Evolutionary conservation across 1,140 invertebrate species (phyloP), one percentile per base, ranked within the genome.

Genomic region (Drosophila pruinosa): DNA sequence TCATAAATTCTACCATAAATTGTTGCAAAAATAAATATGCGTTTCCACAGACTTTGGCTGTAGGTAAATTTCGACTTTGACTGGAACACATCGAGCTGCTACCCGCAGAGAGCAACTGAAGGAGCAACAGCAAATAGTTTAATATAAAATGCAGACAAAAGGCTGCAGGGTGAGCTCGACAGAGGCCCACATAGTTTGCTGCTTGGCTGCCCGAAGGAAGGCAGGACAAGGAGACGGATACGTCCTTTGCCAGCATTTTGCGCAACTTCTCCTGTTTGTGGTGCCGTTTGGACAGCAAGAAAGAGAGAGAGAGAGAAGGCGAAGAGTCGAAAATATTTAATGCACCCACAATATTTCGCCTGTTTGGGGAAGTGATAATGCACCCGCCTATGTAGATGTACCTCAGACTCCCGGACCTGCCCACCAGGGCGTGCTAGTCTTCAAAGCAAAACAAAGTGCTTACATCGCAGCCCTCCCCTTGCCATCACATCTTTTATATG

Each of bases 91-190:
- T 54, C 28, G 7, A 31, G 34, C 75, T 63, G 57, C 45, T 43
- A 54, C 26, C 41, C 43, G 56, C 45, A 24, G 39, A 15, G 34
- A 65, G 26, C 43, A 21, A 4, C 12, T 6, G 5, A 38, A 38
- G 36, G 36, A 38, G 39, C 39, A 41, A 41, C 39, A 61, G 34
- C 59, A 80, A 85, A 85, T 85, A 85, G 80, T 85, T 85, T 79
- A 79, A 85, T 79, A 77, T 68, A 77, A 86, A 86, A 69, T 69
- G 73, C 81, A 86, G 81, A 86, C 81, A 86, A 85, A n/a, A 74
- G 81, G 53, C 63, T 58, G 24, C 45, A 56, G 69, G 14, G 4
- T 36, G 26, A 48, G 43, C 59, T 68, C 61, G 48, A 28, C 65
- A 72, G 53, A 52, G 24, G 39, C 36, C 21, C 61, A 47, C 52